These are phyloP conservation scores for Sander lucioperca DNA, from an alignment of 2,113 vertebrate species.

Conservation along the genomic window DNA sequence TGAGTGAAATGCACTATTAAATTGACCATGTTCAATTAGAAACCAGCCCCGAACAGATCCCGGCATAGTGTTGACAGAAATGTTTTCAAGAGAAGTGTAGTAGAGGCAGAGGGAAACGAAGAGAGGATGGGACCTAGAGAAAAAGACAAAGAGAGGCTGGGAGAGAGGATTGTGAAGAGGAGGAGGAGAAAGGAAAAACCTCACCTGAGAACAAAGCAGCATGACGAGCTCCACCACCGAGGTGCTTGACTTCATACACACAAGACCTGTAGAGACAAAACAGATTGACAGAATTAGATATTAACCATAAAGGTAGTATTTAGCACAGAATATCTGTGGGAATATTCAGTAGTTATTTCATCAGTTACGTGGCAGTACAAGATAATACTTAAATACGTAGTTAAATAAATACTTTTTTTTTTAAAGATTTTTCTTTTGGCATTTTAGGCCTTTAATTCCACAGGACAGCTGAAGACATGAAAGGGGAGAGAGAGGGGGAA, in stretches of 20 bases:
- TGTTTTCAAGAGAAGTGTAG: background rate
- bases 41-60: background rate
- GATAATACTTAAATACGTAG: background rate
- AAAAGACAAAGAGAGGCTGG: background rate
- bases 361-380: background rate
- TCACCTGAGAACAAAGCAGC: slow-evolving; percentile 98
- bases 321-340: background rate
- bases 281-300: slow-evolving; percentile 22
- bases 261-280: slow-evolving; percentile 86
- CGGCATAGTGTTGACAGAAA: background rate
- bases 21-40: slow-evolving; percentile 2
- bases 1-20: background rate
- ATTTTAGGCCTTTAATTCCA: too few species aligned
- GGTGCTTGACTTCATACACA: slow-evolving; percentile 99
- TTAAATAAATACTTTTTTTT: too few species aligned
- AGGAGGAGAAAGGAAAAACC: slow-evolving; percentile 26
- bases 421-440: too few species aligned
- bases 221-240: slow-evolving; percentile 98
- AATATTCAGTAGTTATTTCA: background rate
- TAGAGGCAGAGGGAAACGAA: background rate
- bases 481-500: too few species aligned
- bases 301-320: background rate
- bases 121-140: background rate
- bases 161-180: slow-evolving; percentile 1
- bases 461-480: too few species aligned